These are phyloP conservation scores for Aspiorhynchus laticeps DNA, from an alignment of 2,113 vertebrate genomes.

Conservation along the genomic window DNA sequence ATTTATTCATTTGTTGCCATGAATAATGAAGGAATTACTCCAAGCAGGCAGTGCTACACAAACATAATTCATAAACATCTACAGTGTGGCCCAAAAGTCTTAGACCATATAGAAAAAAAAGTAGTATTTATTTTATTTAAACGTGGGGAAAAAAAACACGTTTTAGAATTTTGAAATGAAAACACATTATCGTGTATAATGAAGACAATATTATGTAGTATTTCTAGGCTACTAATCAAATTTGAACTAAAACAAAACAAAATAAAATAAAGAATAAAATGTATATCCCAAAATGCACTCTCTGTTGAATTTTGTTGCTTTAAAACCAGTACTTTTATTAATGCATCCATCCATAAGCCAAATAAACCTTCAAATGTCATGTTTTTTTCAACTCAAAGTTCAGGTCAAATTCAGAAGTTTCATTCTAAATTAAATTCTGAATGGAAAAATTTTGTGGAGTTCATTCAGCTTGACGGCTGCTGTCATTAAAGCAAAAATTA, in stretches of 20 bases:
- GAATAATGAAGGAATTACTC: constrained; percentile 44
- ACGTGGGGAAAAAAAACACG: too few species aligned
- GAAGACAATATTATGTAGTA: not conserved
- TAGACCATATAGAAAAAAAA: not conserved
- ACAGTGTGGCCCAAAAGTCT: not conserved
- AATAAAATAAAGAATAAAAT: not conserved
- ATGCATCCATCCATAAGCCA: too few species aligned
- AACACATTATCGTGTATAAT: not conserved
- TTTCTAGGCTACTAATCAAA: not conserved
- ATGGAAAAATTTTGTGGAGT: not conserved
- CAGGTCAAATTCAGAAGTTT: too few species aligned
- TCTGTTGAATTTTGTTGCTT: too few species aligned
- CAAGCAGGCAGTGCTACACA: constrained; percentile 4
- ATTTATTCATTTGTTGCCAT: constrained; percentile 32
- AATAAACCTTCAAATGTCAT: too few species aligned
- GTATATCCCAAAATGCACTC: too few species aligned
- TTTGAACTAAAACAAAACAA: not conserved
- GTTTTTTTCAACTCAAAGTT: too few species aligned
- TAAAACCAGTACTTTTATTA: too few species aligned
- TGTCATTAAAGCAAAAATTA: not conserved
- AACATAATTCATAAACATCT: constrained; percentile 24
- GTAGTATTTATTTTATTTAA: not conserved
- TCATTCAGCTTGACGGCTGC: not conserved
- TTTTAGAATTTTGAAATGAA: not conserved
- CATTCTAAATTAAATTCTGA: too few species aligned